Conservation (phyloP, 1,140 invertebrate genomes). For the Halictus rubicundus region DNA sequence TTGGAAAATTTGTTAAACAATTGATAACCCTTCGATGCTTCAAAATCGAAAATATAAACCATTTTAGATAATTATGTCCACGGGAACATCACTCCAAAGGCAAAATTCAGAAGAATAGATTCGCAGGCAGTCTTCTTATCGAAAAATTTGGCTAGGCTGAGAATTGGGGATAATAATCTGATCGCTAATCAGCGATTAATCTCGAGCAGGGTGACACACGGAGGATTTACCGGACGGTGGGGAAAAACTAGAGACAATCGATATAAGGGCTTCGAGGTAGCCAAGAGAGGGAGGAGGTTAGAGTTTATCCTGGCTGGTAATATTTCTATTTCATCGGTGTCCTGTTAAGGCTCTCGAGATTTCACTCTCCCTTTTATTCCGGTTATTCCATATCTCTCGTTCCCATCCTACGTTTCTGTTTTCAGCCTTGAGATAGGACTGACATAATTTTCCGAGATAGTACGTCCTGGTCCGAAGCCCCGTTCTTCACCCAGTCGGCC, state of each 20-base stretch:
- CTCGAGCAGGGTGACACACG: neutral
- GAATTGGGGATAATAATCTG: slow-evolving; percentile 29
- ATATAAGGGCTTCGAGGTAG: slow-evolving; percentile 44
- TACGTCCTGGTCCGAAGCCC: slow-evolving; percentile 21
- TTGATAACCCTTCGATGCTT: too few relatives aligned
- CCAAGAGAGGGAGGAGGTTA: slow-evolving; percentile 1
- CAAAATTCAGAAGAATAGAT: too few relatives aligned
- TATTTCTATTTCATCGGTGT: slow-evolving; percentile 64
- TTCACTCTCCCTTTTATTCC: slow-evolving; percentile 69
- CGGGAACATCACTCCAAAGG: too few relatives aligned
- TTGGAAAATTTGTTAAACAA: too few relatives aligned
- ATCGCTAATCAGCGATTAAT: slow-evolving; percentile 49
- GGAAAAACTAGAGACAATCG: slow-evolving; percentile 30
- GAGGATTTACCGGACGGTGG: neutral
- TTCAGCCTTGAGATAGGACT: slow-evolving; percentile 68
- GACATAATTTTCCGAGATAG: slow-evolving; percentile 75
- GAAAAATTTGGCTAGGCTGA: neutral
- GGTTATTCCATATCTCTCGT: slow-evolving; percentile 66
- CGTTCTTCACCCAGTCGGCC: neutral
- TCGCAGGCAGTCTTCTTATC: neutral
- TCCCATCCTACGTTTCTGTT: slow-evolving; percentile 65
- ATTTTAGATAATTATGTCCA: too few relatives aligned
- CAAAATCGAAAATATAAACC: too few relatives aligned
- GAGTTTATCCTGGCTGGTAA: slow-evolving; percentile 57
- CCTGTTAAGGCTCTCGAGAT: slow-evolving; percentile 54